Conservation (phyloP, 1,140 invertebrate species). For the Drosophila santomea region DNA sequence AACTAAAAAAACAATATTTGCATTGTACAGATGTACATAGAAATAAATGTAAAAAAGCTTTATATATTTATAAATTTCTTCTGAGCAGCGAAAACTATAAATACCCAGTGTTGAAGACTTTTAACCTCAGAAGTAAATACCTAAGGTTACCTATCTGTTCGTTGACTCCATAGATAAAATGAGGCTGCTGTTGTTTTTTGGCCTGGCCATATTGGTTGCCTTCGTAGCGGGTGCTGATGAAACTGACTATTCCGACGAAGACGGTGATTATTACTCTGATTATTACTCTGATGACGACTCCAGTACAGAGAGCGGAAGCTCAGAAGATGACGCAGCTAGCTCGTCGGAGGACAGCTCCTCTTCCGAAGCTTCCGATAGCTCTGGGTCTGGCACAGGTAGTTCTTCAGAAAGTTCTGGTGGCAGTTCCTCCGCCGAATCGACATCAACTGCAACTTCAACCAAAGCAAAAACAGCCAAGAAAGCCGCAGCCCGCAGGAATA, state of each 20-base stretch:
- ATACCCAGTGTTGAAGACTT: constrained; percentile 10
- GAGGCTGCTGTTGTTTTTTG: constrained; percentile 12
- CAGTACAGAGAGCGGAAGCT: background rate
- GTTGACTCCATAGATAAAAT: constrained; percentile 4
- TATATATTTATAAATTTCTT: background rate
- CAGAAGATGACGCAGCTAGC: background rate
- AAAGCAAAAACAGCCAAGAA: constrained; percentile 4
- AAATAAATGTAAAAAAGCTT: constrained; percentile 1
- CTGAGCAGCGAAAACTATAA: constrained; percentile 18
- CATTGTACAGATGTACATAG: background rate
- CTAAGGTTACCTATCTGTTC: constrained; percentile 10
- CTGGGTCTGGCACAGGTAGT: background rate
- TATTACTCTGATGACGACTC: background rate
- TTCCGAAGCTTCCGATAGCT: background rate
- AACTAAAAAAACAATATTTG: constrained; percentile 10
- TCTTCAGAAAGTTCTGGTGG: background rate
- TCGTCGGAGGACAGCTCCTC: too few species aligned
- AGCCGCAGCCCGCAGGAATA: background rate
- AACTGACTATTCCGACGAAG: background rate
- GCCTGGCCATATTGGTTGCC: constrained; percentile 7
- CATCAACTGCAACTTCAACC: background rate
- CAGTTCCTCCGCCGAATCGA: background rate
- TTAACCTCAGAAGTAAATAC: constrained; percentile 7
- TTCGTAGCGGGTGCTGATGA: constrained; percentile 5
- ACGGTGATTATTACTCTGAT: background rate